These are phyloP conservation scores for Patiria pectinifera DNA, from an alignment of 53 echinoderm and acorn worm genomes.

Conservation along the genomic window DNA sequence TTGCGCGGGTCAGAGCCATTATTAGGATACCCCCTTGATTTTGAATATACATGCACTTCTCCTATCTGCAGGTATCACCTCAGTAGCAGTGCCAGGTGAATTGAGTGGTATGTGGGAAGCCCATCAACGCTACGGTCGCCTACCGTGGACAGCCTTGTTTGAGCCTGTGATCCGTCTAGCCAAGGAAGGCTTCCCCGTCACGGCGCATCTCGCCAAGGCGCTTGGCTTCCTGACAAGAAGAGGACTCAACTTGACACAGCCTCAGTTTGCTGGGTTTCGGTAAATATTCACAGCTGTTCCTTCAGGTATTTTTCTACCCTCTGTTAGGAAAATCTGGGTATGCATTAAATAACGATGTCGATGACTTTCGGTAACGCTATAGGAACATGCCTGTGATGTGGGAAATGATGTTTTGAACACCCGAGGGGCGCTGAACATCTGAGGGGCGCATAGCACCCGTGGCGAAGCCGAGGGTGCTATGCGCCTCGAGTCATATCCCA, in stretches of 20 bases:
- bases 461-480: too few species aligned
- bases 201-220: constrained; percentile 43
- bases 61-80: constrained; percentile 39
- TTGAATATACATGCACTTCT: too few species aligned
- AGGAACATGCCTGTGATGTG: too few species aligned
- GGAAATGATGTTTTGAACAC: too few species aligned
- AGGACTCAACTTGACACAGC: neutral
- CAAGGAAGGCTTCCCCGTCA: constrained; percentile 65
- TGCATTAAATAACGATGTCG: too few species aligned
- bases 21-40: neutral
- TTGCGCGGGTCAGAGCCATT: neutral
- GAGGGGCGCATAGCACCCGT: too few species aligned
- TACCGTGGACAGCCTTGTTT: constrained; percentile 78
- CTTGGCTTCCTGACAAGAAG: neutral
- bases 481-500: too few species aligned
- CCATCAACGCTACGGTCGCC: constrained; percentile 73
- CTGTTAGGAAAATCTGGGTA: too few species aligned
- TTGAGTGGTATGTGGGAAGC: constrained; percentile 80
- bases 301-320: neutral
- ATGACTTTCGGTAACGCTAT: too few species aligned
- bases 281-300: neutral
- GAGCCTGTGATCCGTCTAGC: constrained; percentile 72
- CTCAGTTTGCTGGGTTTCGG: constrained; percentile 9
- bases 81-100: constrained; percentile 75
- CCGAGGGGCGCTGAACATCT: too few species aligned